Evolutionary conservation across 2,113 vertebrate species (phyloP).

Genomic region (Muntiacus muntjak): DNA sequence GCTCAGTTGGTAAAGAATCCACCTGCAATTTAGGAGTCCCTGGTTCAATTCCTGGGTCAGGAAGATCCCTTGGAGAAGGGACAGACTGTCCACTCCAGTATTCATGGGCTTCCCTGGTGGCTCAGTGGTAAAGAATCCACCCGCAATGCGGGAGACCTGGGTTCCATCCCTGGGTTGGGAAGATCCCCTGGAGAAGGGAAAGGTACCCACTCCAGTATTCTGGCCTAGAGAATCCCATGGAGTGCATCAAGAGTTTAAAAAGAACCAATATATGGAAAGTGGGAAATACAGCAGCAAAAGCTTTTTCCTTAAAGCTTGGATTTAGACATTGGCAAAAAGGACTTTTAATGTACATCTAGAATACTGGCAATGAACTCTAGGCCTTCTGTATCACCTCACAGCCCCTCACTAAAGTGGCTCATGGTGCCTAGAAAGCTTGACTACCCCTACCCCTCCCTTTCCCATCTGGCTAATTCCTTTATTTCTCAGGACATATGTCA

Average conservation of each 20-base stretch:
- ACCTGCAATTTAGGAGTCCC: neutral
- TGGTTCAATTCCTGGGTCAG: neutral
- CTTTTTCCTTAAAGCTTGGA: neutral
- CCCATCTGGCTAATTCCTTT: neutral
- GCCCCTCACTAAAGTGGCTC: neutral
- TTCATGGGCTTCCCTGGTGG: neutral
- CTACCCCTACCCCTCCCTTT: neutral
- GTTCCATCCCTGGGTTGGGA: neutral
- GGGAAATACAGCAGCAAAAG: neutral
- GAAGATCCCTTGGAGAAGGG: neutral
- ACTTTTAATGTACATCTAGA: neutral
- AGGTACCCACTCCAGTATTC: neutral
- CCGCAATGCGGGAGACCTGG: fast-evolving
- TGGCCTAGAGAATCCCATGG: neutral
- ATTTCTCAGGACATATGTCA: neutral
- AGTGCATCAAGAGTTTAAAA: neutral
- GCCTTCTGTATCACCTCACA: neutral
- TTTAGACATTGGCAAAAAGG: neutral
- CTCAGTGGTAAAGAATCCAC: neutral
- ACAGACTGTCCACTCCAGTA: neutral
- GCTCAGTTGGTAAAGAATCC: neutral
- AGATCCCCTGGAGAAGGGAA: neutral
- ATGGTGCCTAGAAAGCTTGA: neutral
- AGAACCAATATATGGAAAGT: neutral
- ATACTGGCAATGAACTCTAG: neutral